A percentile compares a stretch with the other conserved stretches of the same genome.
Evolutionary conservation across 1,140 invertebrate genomes (phyloP).

Genomic region (Zaprionus lachaisei): DNA sequence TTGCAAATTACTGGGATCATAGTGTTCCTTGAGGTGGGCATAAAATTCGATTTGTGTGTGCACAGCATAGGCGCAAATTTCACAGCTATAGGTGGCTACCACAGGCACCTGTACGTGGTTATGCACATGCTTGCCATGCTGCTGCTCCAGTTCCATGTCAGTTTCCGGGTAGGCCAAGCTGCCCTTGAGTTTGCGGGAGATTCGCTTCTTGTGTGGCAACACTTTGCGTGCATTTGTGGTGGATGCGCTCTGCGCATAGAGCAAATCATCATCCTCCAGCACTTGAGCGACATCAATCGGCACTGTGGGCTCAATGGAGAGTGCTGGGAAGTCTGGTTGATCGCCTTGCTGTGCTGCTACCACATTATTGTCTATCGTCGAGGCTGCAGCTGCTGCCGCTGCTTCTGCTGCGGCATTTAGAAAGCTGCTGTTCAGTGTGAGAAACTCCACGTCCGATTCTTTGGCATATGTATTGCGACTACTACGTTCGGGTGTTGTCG

Average conservation of each 20-base stretch:
- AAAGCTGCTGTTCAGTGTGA: conserved; percentile 42
- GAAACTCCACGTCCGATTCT: conserved; percentile 44
- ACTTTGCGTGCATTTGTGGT: conserved; percentile 70
- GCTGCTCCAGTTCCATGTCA: conserved; percentile 43
- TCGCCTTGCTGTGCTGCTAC: conserved; percentile 29
- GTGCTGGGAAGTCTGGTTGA: conserved; percentile 54
- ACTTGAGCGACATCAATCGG: conserved; percentile 58
- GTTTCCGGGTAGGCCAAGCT: conserved; percentile 72
- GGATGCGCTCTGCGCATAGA: conserved; percentile 48
- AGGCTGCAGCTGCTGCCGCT: neutral
- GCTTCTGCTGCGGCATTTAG: neutral
- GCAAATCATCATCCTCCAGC: conserved; percentile 55
- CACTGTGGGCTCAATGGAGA: conserved; percentile 67
- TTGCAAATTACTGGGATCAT: conserved; percentile 86
- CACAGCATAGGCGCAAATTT: conserved; percentile 88
- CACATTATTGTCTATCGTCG: conserved; percentile 27
- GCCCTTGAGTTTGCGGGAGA: conserved; percentile 86
- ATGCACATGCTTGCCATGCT: conserved; percentile 54
- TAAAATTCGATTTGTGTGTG: conserved; percentile 89
- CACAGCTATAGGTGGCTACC: conserved; percentile 86
- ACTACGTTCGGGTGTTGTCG: conserved; percentile 17
- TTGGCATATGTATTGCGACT: conserved; percentile 11
- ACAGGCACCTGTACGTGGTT: conserved; percentile 31
- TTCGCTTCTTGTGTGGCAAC: conserved; percentile 86
- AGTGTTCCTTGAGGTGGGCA: conserved; percentile 90